A percentile compares a stretch with the other conserved stretches of the same genome.
These are phyloP conservation scores for Euschistus heros DNA, from an alignment of 1,140 invertebrate species.

Conservation along the genomic window DNA sequence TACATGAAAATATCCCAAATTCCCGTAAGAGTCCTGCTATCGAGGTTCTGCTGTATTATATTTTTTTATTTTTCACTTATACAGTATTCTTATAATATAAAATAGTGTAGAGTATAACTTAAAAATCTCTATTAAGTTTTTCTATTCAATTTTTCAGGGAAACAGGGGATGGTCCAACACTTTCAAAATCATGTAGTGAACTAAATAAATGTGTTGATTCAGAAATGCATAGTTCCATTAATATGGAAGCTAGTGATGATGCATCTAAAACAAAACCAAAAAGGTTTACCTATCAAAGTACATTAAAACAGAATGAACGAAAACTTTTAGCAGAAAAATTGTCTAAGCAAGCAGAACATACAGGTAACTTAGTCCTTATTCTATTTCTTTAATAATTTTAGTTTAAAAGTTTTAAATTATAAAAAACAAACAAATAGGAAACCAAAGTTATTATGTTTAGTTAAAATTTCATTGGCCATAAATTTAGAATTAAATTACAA, in stretches of 20 bases:
- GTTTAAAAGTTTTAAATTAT: no score
- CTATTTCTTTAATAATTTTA: background rate
- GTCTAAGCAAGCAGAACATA: constrained; percentile 59
- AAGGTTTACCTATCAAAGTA: constrained; percentile 72
- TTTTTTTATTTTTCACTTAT: no score
- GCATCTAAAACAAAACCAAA: constrained; percentile 24
- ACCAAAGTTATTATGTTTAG: no score
- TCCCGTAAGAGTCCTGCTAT: no score
- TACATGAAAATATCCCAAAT: no score
- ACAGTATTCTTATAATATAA: no score
- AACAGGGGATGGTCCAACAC: background rate
- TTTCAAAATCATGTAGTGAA: background rate
- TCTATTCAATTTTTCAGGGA: background rate
- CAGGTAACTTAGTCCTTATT: constrained; percentile 38
- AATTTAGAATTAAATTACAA: no score
- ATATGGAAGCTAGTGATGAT: background rate
- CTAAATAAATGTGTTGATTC: background rate
- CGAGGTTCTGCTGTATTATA: no score
- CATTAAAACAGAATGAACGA: constrained; percentile 63
- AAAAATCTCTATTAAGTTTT: no score
- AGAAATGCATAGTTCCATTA: background rate
- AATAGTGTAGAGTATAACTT: no score
- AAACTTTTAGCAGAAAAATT: constrained; percentile 59
- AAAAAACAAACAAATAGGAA: no score
- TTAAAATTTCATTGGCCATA: no score